Conservation (phyloP, 2,113 vertebrate genomes). For the Sardina pilchardus region DNA sequence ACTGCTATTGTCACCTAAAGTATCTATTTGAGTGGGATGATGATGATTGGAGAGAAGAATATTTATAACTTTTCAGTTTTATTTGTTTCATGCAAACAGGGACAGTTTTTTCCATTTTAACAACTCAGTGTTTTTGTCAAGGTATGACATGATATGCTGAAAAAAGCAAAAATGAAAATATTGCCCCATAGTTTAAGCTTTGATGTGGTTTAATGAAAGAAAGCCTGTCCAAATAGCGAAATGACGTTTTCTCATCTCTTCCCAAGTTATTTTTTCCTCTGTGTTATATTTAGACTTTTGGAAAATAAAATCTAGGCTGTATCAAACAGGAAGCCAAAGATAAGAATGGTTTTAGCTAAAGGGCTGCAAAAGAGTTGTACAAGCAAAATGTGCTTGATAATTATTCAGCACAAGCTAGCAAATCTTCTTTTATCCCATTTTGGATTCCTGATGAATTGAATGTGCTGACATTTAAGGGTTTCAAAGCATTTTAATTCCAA, state of each 20-base stretch:
- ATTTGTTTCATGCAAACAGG: neutral
- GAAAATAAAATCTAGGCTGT: slow-evolving; percentile 28
- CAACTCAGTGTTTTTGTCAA: neutral
- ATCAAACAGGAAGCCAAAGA: slow-evolving; percentile 41
- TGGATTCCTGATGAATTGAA: neutral
- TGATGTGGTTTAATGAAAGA: slow-evolving; percentile 14
- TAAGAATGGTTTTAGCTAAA: slow-evolving; percentile 22
- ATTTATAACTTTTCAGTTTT: neutral
- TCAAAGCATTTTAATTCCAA: neutral
- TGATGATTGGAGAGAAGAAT: neutral
- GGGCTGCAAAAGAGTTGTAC: neutral
- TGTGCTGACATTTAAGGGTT: neutral
- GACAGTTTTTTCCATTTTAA: neutral
- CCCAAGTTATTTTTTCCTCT: slow-evolving; percentile 18
- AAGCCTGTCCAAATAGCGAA: slow-evolving; percentile 2
- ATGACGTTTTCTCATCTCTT: neutral
- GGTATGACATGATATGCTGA: too few species aligned
- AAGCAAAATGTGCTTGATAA: neutral
- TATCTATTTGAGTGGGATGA: neutral
- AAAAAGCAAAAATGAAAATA: too few species aligned
- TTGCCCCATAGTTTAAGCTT: neutral
- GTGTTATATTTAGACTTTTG: neutral
- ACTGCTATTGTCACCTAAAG: neutral
- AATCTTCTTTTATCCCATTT: neutral
- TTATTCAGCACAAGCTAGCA: neutral